These are phyloP conservation scores for Progne subis DNA, from an alignment of 2,113 vertebrate genomes.

Conservation along the genomic window DNA sequence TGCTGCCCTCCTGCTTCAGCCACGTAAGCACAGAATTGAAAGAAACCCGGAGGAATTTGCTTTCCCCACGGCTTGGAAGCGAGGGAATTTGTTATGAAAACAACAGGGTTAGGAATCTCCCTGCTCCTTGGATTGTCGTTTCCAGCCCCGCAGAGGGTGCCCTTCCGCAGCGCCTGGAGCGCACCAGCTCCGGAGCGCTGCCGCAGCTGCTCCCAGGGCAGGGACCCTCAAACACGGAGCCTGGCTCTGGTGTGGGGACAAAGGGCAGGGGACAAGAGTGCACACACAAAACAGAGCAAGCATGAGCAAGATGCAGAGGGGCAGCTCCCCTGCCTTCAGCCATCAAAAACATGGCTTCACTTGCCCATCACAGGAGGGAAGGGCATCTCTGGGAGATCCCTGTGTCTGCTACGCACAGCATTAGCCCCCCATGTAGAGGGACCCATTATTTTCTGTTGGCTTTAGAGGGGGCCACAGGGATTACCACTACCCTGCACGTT, in stretches of 20 bases:
- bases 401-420: neutral
- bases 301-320: fast-evolving
- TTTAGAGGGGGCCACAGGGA: neutral
- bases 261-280: neutral
- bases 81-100: neutral
- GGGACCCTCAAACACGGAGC: fast-evolving
- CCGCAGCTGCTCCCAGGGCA: neutral
- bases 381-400: neutral
- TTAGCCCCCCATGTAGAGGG: no score
- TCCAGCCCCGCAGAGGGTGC: neutral
- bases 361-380: neutral
- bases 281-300: neutral
- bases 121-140: fast-evolving
- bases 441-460: neutral
- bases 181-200: fast-evolving
- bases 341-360: neutral
- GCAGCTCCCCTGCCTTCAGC: neutral
- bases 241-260: fast-evolving
- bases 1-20: neutral
- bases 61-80: neutral
- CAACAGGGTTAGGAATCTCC: neutral
- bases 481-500: fast-evolving
- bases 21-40: neutral
- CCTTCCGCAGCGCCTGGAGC: neutral
- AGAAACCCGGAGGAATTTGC: neutral